Conservation (phyloP, 2,797 vertebrate genomes). For the Poecile montanus region DNA sequence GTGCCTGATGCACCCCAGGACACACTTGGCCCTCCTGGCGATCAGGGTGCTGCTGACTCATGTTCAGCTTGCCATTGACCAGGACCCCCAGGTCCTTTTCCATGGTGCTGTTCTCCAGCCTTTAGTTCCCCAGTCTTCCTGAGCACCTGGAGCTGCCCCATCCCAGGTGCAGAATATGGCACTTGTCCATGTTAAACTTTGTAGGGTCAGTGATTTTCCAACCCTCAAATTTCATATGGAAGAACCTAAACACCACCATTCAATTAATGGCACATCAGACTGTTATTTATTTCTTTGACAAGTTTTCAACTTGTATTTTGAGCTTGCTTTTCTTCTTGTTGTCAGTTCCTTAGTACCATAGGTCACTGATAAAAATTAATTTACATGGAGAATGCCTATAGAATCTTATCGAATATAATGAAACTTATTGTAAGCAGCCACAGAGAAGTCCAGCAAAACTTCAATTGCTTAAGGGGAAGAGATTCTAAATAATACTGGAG, state of each 20-base stretch:
- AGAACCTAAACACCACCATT: background rate
- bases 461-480: background rate
- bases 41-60: background rate
- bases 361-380: background rate
- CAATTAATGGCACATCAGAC: background rate
- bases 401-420: background rate
- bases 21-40: background rate
- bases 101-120: background rate
- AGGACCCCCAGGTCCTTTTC: background rate
- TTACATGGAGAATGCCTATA: background rate
- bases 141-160: background rate
- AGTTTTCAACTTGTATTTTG: background rate
- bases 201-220: background rate
- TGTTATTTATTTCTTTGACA: background rate
- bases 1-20: background rate
- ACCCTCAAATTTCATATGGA: background rate
- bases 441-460: background rate
- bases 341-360: background rate
- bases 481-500: background rate
- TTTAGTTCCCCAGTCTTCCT: background rate
- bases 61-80: fast-evolving
- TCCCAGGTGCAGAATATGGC: background rate
- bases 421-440: background rate
- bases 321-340: background rate
- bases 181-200: background rate